Conservation (phyloP, 1,140 invertebrate species). For the Bombus ignitus region DNA sequence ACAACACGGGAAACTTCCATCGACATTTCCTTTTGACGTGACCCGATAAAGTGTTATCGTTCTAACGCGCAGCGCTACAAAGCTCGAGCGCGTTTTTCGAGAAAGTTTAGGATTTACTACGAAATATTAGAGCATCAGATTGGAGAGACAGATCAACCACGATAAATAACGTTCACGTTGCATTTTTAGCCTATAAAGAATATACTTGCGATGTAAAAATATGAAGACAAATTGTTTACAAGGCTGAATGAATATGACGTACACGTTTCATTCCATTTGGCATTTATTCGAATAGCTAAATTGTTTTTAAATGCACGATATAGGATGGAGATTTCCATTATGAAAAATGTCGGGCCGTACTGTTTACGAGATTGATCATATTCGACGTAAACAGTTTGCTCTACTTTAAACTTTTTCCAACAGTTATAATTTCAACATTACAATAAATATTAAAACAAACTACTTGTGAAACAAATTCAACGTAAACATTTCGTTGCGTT, state of each 20-base stretch:
- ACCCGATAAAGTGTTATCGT: background rate
- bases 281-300: background rate
- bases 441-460: no score
- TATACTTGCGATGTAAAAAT: background rate
- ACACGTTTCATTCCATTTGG: background rate
- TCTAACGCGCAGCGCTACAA: background rate
- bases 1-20: background rate
- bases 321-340: no score
- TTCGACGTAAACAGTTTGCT: no score
- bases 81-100: background rate
- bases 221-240: background rate
- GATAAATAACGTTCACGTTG: background rate
- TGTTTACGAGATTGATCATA: no score
- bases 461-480: background rate
- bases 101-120: background rate
- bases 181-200: background rate
- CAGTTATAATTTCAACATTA: no score
- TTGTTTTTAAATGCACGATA: background rate
- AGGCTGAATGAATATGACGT: background rate
- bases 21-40: constrained; percentile 8
- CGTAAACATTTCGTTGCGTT: no score
- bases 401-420: no score
- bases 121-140: background rate
- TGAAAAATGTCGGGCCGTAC: no score
- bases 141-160: background rate